Evolutionary conservation across 2,888 invertebrate species (phyloP).

Genomic region (Eilema depressum): DNA sequence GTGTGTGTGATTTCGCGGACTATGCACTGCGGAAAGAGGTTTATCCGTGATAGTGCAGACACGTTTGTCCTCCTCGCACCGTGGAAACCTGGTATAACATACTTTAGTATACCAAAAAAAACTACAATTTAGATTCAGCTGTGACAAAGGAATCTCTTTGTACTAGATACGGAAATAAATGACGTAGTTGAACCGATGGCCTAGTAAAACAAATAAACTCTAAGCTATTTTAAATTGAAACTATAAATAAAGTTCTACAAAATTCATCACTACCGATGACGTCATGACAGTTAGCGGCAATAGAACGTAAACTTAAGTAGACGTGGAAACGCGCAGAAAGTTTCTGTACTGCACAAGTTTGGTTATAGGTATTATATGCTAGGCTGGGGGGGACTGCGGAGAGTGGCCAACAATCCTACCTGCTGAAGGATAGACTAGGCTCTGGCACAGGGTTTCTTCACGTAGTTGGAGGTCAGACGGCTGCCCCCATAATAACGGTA

Average conservation of each 20-base stretch:
- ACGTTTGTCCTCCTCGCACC: no score
- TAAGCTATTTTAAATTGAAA: neutral
- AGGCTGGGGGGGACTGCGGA: no score
- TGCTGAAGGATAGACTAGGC: no score
- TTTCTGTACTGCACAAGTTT: no score
- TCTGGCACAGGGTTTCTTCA: neutral
- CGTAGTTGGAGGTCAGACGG: neutral
- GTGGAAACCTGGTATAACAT: neutral
- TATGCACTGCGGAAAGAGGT: no score
- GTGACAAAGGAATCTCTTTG: neutral
- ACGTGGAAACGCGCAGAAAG: no score
- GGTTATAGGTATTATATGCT: no score
- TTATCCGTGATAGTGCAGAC: no score
- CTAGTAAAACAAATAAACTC: neutral
- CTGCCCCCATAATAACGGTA: neutral
- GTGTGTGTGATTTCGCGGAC: no score
- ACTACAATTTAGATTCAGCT: neutral
- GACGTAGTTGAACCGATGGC: neutral
- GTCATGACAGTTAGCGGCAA: no score
- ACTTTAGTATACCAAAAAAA: neutral
- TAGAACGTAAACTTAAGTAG: no score
- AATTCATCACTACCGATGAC: neutral
- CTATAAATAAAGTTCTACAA: neutral
- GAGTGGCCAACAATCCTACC: no score
- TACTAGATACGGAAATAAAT: neutral